phyloP scores from a whole-genome alignment of 2,888 invertebrate genomes.

The Agrochola lychnidis region DNA sequence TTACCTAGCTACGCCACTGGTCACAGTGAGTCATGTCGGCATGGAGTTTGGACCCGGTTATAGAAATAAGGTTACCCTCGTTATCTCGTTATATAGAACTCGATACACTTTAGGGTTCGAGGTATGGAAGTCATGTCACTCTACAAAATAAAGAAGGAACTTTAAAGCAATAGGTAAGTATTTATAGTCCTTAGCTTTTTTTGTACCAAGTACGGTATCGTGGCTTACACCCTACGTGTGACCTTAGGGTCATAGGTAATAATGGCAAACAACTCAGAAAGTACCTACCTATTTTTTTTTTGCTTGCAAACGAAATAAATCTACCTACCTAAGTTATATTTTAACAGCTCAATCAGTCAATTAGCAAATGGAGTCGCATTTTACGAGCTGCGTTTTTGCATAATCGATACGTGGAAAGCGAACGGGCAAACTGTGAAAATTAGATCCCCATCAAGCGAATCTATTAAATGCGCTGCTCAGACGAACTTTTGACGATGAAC shows the following conservation, averaged over 20 bases:
- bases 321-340: not conserved
- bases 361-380: too few relatives aligned
- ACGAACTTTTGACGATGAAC: not conserved
- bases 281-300: not conserved
- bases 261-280: not conserved
- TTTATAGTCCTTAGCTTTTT: not conserved
- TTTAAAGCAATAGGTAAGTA: not conserved
- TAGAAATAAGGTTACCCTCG: slow-evolving; percentile 10
- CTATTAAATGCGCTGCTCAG: not conserved
- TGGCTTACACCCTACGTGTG: not conserved
- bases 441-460: not conserved
- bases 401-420: not conserved
- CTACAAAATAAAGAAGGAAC: not conserved
- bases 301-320: not conserved
- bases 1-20: too few relatives aligned
- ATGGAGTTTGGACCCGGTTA: not conserved
- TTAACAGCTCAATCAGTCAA: not conserved
- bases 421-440: not conserved
- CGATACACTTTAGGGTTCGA: not conserved
- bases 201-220: not conserved
- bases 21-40: slow-evolving; percentile 12
- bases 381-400: not conserved
- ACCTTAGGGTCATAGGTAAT: too few relatives aligned
- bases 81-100: slow-evolving; percentile 12
- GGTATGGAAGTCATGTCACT: not conserved